Evolutionary conservation across 2,888 invertebrate species (phyloP).

Genomic region (Zaprionus bogoriensis): DNA sequence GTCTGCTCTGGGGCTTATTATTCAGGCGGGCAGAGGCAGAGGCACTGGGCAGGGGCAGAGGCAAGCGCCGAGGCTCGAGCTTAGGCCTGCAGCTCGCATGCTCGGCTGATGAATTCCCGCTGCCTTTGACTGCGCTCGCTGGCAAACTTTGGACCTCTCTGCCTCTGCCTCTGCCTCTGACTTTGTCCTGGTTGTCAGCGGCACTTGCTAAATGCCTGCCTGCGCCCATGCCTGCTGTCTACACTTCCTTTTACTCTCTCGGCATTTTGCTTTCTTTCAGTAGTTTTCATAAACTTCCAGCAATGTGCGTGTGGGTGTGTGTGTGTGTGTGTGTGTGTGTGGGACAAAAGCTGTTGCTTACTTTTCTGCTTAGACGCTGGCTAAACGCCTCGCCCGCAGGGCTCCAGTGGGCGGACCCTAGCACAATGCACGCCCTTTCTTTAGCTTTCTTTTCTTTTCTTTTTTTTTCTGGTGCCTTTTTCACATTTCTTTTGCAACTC

Average conservation of each 20-base stretch:
- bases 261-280: slow-evolving; percentile 29
- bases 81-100: slow-evolving; percentile 24
- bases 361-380: slow-evolving; percentile 68
- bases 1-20: slow-evolving; percentile 11
- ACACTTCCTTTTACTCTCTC: not conserved
- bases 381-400: slow-evolving; percentile 70
- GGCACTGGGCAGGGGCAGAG: not conserved
- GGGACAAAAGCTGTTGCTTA: slow-evolving; percentile 72
- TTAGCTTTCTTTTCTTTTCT: not conserved
- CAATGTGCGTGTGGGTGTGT: slow-evolving; percentile 18
- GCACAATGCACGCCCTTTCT: slow-evolving; percentile 12
- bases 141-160: slow-evolving; percentile 47
- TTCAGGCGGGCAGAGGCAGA: not conserved
- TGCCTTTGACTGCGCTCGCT: slow-evolving; percentile 28
- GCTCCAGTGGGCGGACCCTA: not conserved
- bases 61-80: not conserved
- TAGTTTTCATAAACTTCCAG: slow-evolving; percentile 66
- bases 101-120: slow-evolving; percentile 42
- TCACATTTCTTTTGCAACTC: slow-evolving; percentile 37
- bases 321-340: slow-evolving; percentile 11
- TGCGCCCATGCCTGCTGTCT: slow-evolving; percentile 28
- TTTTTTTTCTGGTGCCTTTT: slow-evolving; percentile 10
- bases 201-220: slow-evolving; percentile 55
- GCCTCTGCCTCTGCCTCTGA: slow-evolving; percentile 1
- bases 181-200: slow-evolving; percentile 52